A percentile compares a stretch with the other conserved stretches of the same genome.
Evolutionary conservation across 1,140 invertebrate species (phyloP).

Genomic region (Hypsibius dujardini): DNA sequence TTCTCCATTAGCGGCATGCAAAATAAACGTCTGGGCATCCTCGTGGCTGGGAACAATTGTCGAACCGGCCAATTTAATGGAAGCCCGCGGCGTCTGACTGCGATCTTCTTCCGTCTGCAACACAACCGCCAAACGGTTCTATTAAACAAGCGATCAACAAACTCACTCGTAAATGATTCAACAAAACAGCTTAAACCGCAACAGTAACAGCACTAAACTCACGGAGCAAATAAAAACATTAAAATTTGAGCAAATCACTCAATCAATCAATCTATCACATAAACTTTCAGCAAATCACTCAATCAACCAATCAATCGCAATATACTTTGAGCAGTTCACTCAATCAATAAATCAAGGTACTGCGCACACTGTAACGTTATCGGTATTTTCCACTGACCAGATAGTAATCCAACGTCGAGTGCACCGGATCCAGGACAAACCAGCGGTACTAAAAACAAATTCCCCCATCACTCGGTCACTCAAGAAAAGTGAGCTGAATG

Average conservation of each 20-base stretch:
- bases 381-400: slow-evolving; percentile 43
- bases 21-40: slow-evolving; percentile 81
- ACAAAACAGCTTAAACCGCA: slow-evolving; percentile 17
- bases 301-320: no score
- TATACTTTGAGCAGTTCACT: no score
- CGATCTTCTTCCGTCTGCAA: slow-evolving; percentile 11
- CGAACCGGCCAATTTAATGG: slow-evolving; percentile 42
- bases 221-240: slow-evolving; percentile 16
- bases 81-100: slow-evolving; percentile 6
- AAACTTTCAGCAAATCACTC: background rate
- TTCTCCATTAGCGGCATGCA: slow-evolving; percentile 74
- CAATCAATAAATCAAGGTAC: no score
- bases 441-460: slow-evolving; percentile 45
- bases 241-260: slow-evolving; percentile 19
- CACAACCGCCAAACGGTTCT: background rate
- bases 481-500: background rate
- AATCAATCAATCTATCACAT: slow-evolving; percentile 9
- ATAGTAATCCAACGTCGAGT: slow-evolving; percentile 77
- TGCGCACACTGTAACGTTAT: background rate
- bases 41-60: slow-evolving; percentile 89
- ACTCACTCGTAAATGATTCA: slow-evolving; percentile 16
- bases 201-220: slow-evolving; percentile 19
- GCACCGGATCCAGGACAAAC: slow-evolving; percentile 78
- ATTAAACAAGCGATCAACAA: slow-evolving; percentile 1
- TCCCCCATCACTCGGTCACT: background rate